These are phyloP conservation scores for Sinodicranocentrus sp. DNA, from an alignment of 2,888 invertebrate species.

Conservation along the genomic window DNA sequence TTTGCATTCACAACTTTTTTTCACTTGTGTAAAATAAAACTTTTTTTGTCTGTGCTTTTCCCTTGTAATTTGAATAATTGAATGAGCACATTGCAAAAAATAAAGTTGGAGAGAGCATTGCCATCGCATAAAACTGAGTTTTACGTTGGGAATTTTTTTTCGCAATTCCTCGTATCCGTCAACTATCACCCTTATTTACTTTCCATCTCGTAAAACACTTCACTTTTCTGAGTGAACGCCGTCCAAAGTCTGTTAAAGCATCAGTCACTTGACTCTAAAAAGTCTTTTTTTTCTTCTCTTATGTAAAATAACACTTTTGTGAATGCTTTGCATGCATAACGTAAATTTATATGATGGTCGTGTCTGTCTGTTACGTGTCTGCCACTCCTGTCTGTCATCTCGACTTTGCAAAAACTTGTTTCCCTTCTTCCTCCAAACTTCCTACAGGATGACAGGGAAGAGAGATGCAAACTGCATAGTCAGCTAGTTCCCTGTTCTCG, in stretches of 20 bases:
- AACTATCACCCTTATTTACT: constrained; percentile 4
- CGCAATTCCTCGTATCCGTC: neutral
- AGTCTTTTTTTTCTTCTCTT: too few species aligned
- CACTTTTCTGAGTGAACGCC: neutral
- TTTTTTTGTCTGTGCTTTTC: neutral
- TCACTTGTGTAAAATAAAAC: neutral
- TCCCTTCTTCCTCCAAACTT: neutral
- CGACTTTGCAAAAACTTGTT: constrained; percentile 10
- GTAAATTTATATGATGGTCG: neutral
- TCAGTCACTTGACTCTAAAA: too few species aligned
- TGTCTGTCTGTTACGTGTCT: constrained; percentile 33
- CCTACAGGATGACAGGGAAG: neutral
- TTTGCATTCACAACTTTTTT: neutral
- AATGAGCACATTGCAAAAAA: too few species aligned
- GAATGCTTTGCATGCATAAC: neutral
- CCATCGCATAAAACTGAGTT: too few species aligned
- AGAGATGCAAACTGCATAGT: constrained; percentile 10
- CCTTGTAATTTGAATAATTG: constrained; percentile 5
- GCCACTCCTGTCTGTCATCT: constrained; percentile 15
- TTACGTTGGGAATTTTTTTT: too few species aligned
- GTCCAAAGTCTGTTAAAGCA: neutral
- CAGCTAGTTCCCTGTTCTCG: neutral
- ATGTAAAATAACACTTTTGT: neutral
- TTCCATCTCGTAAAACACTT: constrained; percentile 1
- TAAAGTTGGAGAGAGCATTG: too few species aligned